These are phyloP conservation scores for Monochamus alternatus DNA, from an alignment of 2,888 invertebrate genomes.

Conservation along the genomic window DNA sequence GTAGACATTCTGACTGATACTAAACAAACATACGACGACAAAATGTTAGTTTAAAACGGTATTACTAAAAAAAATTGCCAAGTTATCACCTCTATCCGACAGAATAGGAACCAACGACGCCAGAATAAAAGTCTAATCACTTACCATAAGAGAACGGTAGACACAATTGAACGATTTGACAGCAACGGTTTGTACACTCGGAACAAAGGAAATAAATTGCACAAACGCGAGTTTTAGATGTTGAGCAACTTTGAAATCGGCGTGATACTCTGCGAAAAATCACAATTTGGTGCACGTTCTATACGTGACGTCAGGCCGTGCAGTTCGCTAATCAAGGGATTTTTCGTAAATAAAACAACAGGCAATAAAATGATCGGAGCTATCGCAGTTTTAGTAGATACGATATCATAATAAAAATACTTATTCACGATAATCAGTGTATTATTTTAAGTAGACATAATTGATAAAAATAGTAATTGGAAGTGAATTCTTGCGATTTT, in stretches of 20 bases:
- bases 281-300: constrained; percentile 1
- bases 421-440: too few relatives aligned
- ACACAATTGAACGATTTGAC: background rate
- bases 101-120: too few relatives aligned
- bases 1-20: background rate
- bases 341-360: constrained; percentile 4
- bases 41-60: too few relatives aligned
- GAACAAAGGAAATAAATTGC: constrained; percentile 5
- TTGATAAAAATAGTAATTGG: too few relatives aligned
- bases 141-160: background rate
- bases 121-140: background rate
- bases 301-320: background rate
- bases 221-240: background rate
- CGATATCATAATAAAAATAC: too few relatives aligned
- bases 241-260: background rate
- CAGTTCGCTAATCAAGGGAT: background rate
- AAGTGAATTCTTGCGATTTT: too few relatives aligned
- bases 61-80: too few relatives aligned
- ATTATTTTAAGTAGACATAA: too few relatives aligned
- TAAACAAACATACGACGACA: too few relatives aligned
- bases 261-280: background rate
- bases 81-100: too few relatives aligned
- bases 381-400: background rate
- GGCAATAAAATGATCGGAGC: background rate
- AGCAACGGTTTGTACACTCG: background rate